A percentile compares a stretch with the other conserved stretches of the same genome.
Evolutionary conservation across 2,113 vertebrate genomes (phyloP).

Genomic region (Apaloderma vittatum): DNA sequence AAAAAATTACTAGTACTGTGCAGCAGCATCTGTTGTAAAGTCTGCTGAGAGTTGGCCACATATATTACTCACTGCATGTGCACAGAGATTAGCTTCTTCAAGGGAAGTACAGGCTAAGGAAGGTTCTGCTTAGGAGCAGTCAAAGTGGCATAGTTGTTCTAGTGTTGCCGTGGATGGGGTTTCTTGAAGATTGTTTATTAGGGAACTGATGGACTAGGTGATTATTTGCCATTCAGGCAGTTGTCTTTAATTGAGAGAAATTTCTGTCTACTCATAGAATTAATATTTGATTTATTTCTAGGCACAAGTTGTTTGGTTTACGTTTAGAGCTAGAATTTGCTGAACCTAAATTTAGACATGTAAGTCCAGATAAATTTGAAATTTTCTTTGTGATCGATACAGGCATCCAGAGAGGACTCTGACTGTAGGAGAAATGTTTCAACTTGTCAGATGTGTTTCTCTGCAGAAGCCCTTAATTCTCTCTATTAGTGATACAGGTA

Average conservation of each 20-base stretch:
- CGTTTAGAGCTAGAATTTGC: neutral
- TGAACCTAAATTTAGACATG: neutral
- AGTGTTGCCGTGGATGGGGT: neutral
- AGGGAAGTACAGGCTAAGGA: neutral
- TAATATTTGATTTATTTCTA: neutral
- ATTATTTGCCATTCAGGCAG: neutral
- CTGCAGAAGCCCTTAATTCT: neutral
- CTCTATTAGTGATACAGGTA: neutral
- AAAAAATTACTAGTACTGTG: neutral
- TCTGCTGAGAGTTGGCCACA: neutral
- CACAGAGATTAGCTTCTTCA: neutral
- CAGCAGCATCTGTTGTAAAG: constrained; percentile 27
- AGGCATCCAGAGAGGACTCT: neutral
- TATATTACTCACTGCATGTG: neutral
- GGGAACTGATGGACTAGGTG: neutral
- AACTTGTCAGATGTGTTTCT: neutral
- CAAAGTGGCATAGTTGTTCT: neutral
- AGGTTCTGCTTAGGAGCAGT: neutral
- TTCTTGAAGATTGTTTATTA: neutral
- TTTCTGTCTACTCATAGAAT: neutral
- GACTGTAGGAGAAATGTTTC: neutral
- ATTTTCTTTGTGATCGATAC: neutral
- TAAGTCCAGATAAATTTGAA: neutral
- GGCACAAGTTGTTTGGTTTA: neutral
- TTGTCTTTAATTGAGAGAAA: neutral